A percentile compares a stretch with the other conserved stretches of the same genome.
These are phyloP conservation scores for Leuciscus idus DNA, from an alignment of 2,113 vertebrate genomes.

Conservation along the genomic window DNA sequence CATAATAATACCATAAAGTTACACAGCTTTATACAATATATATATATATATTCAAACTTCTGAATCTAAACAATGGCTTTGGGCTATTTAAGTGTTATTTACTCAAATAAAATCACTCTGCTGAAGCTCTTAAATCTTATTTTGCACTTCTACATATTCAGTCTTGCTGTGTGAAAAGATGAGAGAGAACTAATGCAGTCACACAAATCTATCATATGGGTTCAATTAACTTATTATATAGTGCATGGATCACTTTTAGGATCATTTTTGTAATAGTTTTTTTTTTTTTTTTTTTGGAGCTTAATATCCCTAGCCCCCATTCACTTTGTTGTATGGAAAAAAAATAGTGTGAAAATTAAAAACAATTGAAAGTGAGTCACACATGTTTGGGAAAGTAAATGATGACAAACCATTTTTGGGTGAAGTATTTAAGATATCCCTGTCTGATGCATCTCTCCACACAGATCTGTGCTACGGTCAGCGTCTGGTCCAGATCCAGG, in stretches of 20 bases:
- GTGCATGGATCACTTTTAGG: background rate
- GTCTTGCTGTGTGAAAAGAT: background rate
- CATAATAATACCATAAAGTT: too few relatives aligned
- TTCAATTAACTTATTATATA: background rate
- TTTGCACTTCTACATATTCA: background rate
- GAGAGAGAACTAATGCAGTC: background rate
- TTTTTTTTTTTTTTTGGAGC: background rate
- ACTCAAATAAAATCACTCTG: background rate
- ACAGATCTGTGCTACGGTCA: slow-evolving; percentile 51
- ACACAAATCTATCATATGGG: background rate
- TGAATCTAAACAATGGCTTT: background rate
- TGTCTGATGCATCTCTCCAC: background rate
- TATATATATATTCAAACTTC: too few relatives aligned
- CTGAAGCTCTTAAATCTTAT: background rate
- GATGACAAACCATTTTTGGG: background rate
- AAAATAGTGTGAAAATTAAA: too few relatives aligned
- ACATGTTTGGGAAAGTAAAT: background rate
- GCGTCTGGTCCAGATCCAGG: slow-evolving; percentile 64
- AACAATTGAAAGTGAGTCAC: too few relatives aligned
- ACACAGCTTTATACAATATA: too few relatives aligned
- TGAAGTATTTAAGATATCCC: background rate
- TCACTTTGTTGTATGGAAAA: background rate
- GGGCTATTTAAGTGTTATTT: background rate
- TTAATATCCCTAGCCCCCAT: background rate
- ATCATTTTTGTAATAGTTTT: too few relatives aligned